Base-by-base conservation (phyloP, 2,888 invertebrate species). In the Augiades crinisus region DNA sequence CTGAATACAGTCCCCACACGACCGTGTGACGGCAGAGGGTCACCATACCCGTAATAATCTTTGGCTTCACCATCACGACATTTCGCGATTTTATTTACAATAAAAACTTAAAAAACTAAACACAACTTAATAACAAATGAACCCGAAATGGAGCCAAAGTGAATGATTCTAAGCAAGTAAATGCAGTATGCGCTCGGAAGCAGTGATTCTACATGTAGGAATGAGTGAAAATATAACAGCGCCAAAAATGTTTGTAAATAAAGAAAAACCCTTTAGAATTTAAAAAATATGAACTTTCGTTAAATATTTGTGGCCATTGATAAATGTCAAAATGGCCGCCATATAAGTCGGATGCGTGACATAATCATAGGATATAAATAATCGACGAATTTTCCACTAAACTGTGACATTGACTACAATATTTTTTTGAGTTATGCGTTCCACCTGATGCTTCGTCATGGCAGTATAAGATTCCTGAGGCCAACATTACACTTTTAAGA, bases 1-100 rank as follows among this genome's bases (percentile, higher is more conserved):
- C 80, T 72, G 78, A 51, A 44, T 75, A 72, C 61, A 58, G 59
- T 63, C 63, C 61, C 74, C 65, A 73, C 78, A 63, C 57, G 73
- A 75, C 73, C 78, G 65, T 87, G 89, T 89, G 89, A 89, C 89
- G 89, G 89, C 88, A 86, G 85, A 87, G 89, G 89, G 89, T 87
- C 89, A 89, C 89, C 89, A 75, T 89, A 89, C 89, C 89, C 89
- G 89, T 89, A 89, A 83, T 78, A 86, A 87, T 89, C 89, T 89
- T 89, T 89, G 89, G 89, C 88, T 89, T 89, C 82, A 89, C 89
- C 89, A 89, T 89, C 89, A 89, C 89, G 89, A 89, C 78, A 83
- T 74, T 68, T 89, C 88, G 88, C 88, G 88, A 89, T 80, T 19
- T 70, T 76, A 82, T 78, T 68, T 81, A 80, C 78, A 79, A 59